A percentile compares a stretch with the other conserved stretches of the same genome.
Evolutionary conservation across 2,888 invertebrate species (phyloP).

Genomic region (Morinoia aosen): DNA sequence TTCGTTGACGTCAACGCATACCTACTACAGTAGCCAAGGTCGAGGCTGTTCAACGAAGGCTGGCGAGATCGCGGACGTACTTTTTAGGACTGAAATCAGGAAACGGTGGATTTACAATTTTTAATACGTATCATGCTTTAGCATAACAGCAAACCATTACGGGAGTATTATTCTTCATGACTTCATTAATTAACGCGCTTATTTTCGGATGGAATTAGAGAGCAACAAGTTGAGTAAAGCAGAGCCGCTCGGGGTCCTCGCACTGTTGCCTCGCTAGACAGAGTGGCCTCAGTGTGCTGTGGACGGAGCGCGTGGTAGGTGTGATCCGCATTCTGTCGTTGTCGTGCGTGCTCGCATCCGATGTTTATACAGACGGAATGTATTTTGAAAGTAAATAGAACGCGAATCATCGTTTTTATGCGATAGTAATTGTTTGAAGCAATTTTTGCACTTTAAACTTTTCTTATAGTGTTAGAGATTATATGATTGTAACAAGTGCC

Average conservation of each 20-base stretch:
- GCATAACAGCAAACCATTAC: neutral
- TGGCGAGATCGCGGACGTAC: neutral
- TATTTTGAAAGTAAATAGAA: neutral
- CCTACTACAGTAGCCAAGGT: constrained; percentile 5
- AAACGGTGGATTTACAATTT: neutral
- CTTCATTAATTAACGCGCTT: neutral
- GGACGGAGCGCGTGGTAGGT: neutral
- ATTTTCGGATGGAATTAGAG: neutral
- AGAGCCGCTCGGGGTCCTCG: neutral
- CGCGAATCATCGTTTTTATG: neutral
- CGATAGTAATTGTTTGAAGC: neutral
- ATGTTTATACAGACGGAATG: neutral
- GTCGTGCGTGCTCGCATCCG: neutral
- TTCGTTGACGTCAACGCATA: neutral
- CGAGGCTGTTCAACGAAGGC: neutral
- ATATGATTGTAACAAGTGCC: neutral
- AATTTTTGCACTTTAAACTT: neutral
- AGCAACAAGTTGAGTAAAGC: neutral
- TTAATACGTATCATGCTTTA: neutral
- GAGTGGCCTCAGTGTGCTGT: constrained; percentile 22
- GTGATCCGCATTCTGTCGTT: neutral
- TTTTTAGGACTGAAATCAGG: neutral
- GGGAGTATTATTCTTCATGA: neutral
- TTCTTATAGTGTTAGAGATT: neutral
- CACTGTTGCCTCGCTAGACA: constrained; percentile 15